phyloP scores from a whole-genome alignment of 2,113 vertebrate genomes.

The Copsychus sechellarum region DNA sequence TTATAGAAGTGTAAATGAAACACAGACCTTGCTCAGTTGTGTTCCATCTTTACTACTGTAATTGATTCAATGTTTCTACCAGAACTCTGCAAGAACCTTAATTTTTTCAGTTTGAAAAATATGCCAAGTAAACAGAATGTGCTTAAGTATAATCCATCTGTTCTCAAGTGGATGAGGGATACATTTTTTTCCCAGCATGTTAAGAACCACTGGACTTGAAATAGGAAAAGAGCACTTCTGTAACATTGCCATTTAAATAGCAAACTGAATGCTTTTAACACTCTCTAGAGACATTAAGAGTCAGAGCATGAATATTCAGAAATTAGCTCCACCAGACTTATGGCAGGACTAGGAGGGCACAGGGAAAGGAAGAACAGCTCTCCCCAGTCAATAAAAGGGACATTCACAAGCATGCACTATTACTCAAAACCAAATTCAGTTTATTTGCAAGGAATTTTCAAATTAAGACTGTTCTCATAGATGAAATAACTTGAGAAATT shows the following conservation, averaged over 20 bases:
- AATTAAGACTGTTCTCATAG: neutral
- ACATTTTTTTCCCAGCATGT: neutral
- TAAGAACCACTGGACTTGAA: neutral
- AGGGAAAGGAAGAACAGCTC: neutral
- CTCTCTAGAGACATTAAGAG: neutral
- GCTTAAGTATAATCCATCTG: neutral
- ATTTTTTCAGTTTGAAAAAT: neutral
- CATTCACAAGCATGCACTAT: neutral
- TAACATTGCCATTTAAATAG: neutral
- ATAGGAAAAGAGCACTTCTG: neutral
- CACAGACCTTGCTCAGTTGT: neutral
- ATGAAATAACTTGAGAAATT: neutral
- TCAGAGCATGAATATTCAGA: neutral
- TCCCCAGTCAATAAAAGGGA: neutral
- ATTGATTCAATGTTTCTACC: neutral
- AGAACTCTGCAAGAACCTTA: neutral
- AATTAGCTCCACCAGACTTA: neutral
- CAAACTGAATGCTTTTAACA: neutral
- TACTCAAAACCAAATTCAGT: neutral
- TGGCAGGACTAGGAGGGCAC: rapidly evolving
- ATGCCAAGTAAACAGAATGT: neutral
- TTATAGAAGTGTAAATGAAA: neutral
- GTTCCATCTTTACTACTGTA: neutral
- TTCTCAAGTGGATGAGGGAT: neutral
- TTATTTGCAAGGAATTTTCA: neutral